Percentiles rank a stretch among this genome's conserved stretches.
Conservation (phyloP, 1,140 invertebrate genomes). For the Zaprionus africanus region DNA sequence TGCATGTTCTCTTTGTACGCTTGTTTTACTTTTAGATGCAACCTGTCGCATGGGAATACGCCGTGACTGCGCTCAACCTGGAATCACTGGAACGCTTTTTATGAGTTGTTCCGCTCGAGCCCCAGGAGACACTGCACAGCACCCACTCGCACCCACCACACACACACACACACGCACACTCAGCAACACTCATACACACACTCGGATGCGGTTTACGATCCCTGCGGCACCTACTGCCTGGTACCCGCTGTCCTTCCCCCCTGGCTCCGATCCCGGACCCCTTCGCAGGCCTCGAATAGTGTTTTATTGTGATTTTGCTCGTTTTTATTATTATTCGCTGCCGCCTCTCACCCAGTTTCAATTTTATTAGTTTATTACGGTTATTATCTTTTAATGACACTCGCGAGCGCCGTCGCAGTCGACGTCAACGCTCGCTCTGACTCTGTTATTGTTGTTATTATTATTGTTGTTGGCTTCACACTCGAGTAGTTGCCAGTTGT, state of each 20-base stretch:
- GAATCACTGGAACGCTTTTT: slow-evolving; percentile 26
- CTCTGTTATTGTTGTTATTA: slow-evolving; percentile 5
- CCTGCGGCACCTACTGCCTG: slow-evolving; percentile 5
- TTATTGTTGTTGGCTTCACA: slow-evolving; percentile 28
- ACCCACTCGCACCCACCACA: slow-evolving; percentile 25
- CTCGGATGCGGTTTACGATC: slow-evolving; percentile 35
- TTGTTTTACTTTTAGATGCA: slow-evolving; percentile 60
- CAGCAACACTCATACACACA: not conserved
- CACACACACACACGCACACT: slow-evolving; percentile 31
- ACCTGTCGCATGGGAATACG: slow-evolving; percentile 51
- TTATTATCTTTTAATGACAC: slow-evolving; percentile 83
- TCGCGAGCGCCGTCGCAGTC: slow-evolving; percentile 47
- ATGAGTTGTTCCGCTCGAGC: slow-evolving; percentile 52
- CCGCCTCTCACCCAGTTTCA: slow-evolving; percentile 67
- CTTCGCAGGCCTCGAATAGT: slow-evolving; percentile 54
- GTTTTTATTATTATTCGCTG: slow-evolving; percentile 58
- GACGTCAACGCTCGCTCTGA: slow-evolving; percentile 21
- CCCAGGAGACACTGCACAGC: slow-evolving; percentile 25
- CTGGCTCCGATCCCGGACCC: not conserved
- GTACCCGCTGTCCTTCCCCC: not conserved
- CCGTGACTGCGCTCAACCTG: slow-evolving; percentile 8
- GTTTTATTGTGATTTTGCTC: slow-evolving; percentile 73
- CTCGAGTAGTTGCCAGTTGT: slow-evolving; percentile 42
- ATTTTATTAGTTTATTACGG: slow-evolving; percentile 84
- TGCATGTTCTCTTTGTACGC: slow-evolving; percentile 32